These are phyloP conservation scores for Phylloscopus trochilus DNA, from an alignment of 2,113 vertebrate genomes.

Conservation along the genomic window DNA sequence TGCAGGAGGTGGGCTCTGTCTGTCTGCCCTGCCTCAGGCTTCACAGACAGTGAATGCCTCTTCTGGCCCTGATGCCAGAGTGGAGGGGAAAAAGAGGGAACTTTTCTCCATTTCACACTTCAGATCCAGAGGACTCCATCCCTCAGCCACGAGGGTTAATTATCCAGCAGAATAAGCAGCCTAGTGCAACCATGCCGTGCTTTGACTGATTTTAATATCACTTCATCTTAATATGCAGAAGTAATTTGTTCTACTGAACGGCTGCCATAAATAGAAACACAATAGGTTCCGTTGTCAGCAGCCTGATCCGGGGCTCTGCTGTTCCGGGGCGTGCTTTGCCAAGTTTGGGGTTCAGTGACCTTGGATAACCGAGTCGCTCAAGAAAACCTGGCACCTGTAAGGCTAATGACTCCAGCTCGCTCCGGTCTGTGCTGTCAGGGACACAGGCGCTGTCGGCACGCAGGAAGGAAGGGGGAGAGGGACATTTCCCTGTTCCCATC, in stretches of 20 bases:
- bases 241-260: conserved; percentile 25
- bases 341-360: not conserved
- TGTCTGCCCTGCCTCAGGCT: not conserved
- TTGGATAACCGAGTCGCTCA: not conserved
- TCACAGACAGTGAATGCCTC: fast-evolving
- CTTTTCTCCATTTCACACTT: not conserved
- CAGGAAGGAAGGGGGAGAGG: not conserved
- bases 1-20: not conserved
- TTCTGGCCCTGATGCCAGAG: not conserved
- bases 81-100: not conserved
- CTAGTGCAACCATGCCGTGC: not conserved
- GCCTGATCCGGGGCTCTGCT: not conserved
- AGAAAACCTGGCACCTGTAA: not conserved
- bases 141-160: not conserved
- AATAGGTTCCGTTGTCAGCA: conserved; percentile 19
- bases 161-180: not conserved
- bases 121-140: not conserved
- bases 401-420: not conserved
- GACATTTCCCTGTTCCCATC: fast-evolving
- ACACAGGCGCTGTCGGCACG: fast-evolving
- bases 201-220: conserved; percentile 48
- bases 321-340: not conserved
- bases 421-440: not conserved
- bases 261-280: conserved; percentile 16
- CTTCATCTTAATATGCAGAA: conserved; percentile 46